phyloP scores from a whole-genome alignment of 2,888 invertebrate species.

The Lasioglossum zephyrum region DNA sequence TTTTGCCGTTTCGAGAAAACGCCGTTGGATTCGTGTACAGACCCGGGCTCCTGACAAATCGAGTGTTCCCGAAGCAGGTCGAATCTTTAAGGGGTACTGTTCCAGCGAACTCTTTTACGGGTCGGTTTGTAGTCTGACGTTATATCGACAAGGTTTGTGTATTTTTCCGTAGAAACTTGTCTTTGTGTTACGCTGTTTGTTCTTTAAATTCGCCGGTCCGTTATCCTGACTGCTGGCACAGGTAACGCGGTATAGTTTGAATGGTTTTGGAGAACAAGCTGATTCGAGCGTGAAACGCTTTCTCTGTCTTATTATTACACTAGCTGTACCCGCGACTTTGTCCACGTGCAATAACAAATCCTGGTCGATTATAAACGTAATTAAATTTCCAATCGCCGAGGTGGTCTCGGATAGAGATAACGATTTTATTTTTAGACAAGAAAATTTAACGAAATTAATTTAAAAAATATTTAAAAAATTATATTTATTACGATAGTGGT shows the following conservation, averaged over 20 bases:
- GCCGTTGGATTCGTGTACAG: background rate
- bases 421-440: no score
- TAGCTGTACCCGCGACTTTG: no score
- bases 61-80: background rate
- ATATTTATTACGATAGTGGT: no score
- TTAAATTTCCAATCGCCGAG: no score
- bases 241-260: background rate
- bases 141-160: background rate
- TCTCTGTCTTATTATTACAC: background rate
- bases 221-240: background rate
- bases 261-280: background rate
- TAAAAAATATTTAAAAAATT: no score
- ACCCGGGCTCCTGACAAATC: constrained; percentile 23
- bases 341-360: no score
- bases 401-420: no score
- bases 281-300: background rate
- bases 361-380: no score
- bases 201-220: constrained; percentile 9
- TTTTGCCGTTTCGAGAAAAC: constrained; percentile 1
- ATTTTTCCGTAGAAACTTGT: background rate
- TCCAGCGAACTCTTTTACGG: background rate
- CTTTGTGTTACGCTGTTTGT: background rate
- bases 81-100: constrained; percentile 13
- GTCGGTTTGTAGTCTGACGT: background rate
- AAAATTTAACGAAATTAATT: no score